Evolutionary conservation across 2,888 invertebrate species (phyloP), one percentile per base, ranked within the genome.

Genomic region (Prenolepis imparis): DNA sequence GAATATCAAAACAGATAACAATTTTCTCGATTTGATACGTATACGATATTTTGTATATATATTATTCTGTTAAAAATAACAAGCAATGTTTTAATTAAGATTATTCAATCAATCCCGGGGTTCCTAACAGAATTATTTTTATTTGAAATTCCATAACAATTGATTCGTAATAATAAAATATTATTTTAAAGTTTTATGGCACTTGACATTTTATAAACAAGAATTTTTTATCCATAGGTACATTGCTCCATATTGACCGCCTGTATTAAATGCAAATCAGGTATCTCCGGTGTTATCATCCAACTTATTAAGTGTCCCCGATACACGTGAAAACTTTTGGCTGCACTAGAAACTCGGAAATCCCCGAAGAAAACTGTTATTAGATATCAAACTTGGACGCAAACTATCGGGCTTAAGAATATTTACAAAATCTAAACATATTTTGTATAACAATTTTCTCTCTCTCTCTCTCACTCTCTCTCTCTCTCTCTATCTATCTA

Each of bases 281-380:
- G 72, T 72, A 59, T 18, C 44, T 72, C 59, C 55, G 21, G 59
- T 82, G 75, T 81, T 77, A 80, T 44, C 55, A 67, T 57, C 12
- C n/a, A 86, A 84, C 82, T 86, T 86, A 73, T 74, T 88, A 87
- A 88, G 74, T 57, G 78, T 63, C 77, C 55, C 9, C 86, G 77
- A 82, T 86, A 84, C 44, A 84, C 44, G 82, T 73, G 81, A 48
- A 85, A 88, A 88, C 72, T 86, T 84, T 55, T 21, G 6, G 57
- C 12, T 67, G 18, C 48, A 63, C 66, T 57, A n/a, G 80, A 28
- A 74, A 83, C 48, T 66, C 57, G 15, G 32, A 15, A 82, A 83
- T 68, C 63, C 57, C 11, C 59, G 32, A 59, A 84, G 73, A 81
- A 87, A 84, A 84, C 83, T 81, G 75, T 83, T 81, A 87, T 86